phyloP scores from a whole-genome alignment of 2,888 invertebrate genomes.

The Drosophila demipolita region DNA sequence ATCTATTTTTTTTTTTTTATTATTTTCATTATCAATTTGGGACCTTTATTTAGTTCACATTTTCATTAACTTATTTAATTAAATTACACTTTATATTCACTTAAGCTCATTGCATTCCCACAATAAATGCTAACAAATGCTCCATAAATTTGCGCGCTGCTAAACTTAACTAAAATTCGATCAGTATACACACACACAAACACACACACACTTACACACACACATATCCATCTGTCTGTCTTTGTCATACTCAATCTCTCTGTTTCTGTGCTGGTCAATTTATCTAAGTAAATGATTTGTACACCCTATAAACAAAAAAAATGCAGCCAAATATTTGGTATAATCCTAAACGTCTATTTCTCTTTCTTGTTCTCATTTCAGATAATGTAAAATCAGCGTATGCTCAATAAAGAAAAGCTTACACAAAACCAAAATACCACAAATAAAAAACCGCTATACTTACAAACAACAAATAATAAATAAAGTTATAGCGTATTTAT shows the following conservation, averaged over 20 bases:
- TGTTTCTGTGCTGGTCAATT: slow-evolving; percentile 27
- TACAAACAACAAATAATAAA: slow-evolving; percentile 32
- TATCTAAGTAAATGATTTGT: slow-evolving; percentile 14
- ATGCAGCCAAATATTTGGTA: slow-evolving; percentile 59
- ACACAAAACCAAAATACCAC: slow-evolving; percentile 33
- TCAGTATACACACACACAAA: slow-evolving; percentile 12
- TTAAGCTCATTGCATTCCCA: slow-evolving; percentile 48
- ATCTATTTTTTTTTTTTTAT: not conserved
- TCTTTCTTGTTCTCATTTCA: slow-evolving; percentile 83
- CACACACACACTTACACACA: slow-evolving; percentile 2
- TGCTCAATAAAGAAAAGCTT: slow-evolving; percentile 65
- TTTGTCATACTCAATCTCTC: slow-evolving; percentile 36
- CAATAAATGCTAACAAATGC: slow-evolving; percentile 44
- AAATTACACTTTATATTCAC: slow-evolving; percentile 13
- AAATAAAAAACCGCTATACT: slow-evolving; percentile 42
- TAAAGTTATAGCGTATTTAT: slow-evolving; percentile 41
- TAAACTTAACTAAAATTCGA: slow-evolving; percentile 56
- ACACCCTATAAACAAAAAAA: slow-evolving; percentile 9
- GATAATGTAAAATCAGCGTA: slow-evolving; percentile 83
- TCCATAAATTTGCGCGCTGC: slow-evolving; percentile 63
- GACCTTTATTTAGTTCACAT: not conserved
- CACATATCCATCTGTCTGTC: slow-evolving; percentile 33
- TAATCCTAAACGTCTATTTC: slow-evolving; percentile 79
- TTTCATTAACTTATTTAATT: slow-evolving; percentile 6
- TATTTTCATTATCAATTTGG: not conserved